Evolutionary conservation across 2,888 invertebrate genomes (phyloP), one percentile per base, ranked within the genome.

Genomic region (Cheilosia pagana): DNA sequence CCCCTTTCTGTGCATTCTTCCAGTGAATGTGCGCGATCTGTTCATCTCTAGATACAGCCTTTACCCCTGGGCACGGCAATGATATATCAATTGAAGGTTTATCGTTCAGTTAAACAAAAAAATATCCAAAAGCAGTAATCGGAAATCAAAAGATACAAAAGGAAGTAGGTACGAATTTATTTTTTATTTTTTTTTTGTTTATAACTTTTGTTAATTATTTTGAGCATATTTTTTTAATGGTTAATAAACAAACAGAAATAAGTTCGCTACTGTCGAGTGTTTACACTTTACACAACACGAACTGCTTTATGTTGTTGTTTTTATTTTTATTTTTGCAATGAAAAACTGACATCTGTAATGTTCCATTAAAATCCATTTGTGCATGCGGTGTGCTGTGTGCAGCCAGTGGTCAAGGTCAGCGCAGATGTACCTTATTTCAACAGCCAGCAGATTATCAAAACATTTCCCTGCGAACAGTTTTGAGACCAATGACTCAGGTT

Each of bases 301-400:
- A 39, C 23, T 23, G 14, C n/a, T 63, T 4, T 48, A 14, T 41
- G 23, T 16, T n/a, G n/a, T n/a, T n/a, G n/a, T 21, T 35, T 59
- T 60, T 25, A 10, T 39, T 48, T 48, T 45, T 0, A 14, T 19
- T 52, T n/a, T 52, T 50, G 35, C 50, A 31, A 1, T 16, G n/a
- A n/a, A 35, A 63, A 50, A 8, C 23, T 52, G 8, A 8, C 39
- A 41, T 35, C 21, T 31, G 25, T 52, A 52, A 52, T 16, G 41
- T 68, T 68, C 28, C 53, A 53, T 41, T 53, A 43, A 68, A 43
- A 68, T 68, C 43, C n/a, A 43, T 45, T 55, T 31, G 45, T 45
- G 43, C 55, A 48, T 16, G 35, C n/a, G n/a, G n/a, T n/a, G n/a
- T n/a, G n/a, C n/a, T n/a, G 43, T 6, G 28, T 53, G 41, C 8